These are phyloP conservation scores for Pseudomyrmex pallidus DNA, from an alignment of 1,140 invertebrate species.

Conservation along the genomic window DNA sequence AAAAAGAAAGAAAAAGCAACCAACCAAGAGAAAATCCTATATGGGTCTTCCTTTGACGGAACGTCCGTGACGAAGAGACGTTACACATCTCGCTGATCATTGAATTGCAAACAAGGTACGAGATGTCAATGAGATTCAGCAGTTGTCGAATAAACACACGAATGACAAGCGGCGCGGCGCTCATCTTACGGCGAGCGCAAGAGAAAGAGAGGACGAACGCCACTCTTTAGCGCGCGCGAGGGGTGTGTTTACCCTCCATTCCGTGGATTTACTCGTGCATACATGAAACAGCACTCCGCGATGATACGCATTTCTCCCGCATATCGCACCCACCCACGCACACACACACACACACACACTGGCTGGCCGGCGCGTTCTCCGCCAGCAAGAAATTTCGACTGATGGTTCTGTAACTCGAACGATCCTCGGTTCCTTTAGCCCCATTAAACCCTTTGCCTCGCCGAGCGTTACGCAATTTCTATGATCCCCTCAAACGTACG, in stretches of 20 bases:
- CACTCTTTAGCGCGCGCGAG: conserved; percentile 50
- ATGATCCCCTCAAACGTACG: background rate
- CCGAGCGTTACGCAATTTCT: conserved; percentile 33
- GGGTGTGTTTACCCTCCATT: conserved; percentile 72
- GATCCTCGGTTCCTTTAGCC: conserved; percentile 68
- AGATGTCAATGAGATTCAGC: conserved; percentile 62
- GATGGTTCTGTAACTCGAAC: conserved; percentile 19
- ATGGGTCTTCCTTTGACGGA: background rate
- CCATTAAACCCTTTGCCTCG: conserved; percentile 63
- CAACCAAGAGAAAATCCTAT: background rate
- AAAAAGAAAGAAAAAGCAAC: background rate
- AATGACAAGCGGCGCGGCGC: conserved; percentile 44
- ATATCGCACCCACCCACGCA: conserved; percentile 35
- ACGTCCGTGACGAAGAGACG: too few species aligned
- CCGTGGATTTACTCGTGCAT: conserved; percentile 79
- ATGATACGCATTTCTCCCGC: conserved; percentile 70
- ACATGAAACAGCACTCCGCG: conserved; percentile 79
- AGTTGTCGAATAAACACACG: conserved; percentile 62
- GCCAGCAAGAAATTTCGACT: conserved; percentile 17
- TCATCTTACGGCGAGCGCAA: conserved; percentile 51
- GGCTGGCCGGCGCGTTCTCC: too few species aligned
- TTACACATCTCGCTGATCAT: background rate
- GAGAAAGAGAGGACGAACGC: conserved; percentile 27
- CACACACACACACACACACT: too few species aligned
- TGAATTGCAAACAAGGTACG: conserved; percentile 29